phyloP scores from a whole-genome alignment of 2,888 invertebrate genomes.

The Tetragonula carbonaria region DNA sequence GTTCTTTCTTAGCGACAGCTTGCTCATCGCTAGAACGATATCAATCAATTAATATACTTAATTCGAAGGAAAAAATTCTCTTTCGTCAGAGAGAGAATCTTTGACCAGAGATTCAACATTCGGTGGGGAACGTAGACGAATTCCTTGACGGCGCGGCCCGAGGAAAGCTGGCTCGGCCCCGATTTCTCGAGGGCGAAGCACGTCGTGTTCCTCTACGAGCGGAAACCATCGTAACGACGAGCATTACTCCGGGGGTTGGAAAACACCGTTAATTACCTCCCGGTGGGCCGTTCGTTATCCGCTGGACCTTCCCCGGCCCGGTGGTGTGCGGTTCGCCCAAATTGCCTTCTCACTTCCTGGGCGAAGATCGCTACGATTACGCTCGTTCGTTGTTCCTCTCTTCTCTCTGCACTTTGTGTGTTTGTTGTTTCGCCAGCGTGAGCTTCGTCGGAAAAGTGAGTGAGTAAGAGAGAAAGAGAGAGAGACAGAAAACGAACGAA shows the following conservation, averaged over 20 bases:
- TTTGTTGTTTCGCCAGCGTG: slow-evolving; percentile 73
- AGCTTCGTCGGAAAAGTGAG: not conserved
- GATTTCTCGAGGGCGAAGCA: slow-evolving; percentile 43
- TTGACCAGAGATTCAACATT: not conserved
- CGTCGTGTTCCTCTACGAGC: slow-evolving; percentile 67
- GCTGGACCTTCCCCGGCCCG: slow-evolving; percentile 71
- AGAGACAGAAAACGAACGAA: not conserved
- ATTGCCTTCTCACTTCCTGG: slow-evolving; percentile 80
- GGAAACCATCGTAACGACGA: slow-evolving; percentile 80
- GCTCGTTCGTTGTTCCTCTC: slow-evolving; percentile 52
- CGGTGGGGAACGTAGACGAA: not conserved
- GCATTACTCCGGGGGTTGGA: slow-evolving; percentile 81
- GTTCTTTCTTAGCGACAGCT: not conserved
- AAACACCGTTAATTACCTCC: slow-evolving; percentile 83
- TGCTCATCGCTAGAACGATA: not conserved
- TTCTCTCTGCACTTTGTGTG: slow-evolving; percentile 68
- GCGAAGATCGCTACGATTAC: slow-evolving; percentile 75
- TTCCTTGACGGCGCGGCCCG: slow-evolving; percentile 6
- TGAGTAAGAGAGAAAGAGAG: slow-evolving; percentile 4
- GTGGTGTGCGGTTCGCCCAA: slow-evolving; percentile 78
- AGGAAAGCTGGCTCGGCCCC: slow-evolving; percentile 51
- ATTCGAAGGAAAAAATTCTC: not conserved
- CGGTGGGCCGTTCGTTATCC: slow-evolving; percentile 79
- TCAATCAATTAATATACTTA: not conserved
- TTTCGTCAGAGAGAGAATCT: not conserved